Base-by-base conservation (phyloP, 2,797 vertebrate genomes). In the Acestrorhynchus altus region DNA sequence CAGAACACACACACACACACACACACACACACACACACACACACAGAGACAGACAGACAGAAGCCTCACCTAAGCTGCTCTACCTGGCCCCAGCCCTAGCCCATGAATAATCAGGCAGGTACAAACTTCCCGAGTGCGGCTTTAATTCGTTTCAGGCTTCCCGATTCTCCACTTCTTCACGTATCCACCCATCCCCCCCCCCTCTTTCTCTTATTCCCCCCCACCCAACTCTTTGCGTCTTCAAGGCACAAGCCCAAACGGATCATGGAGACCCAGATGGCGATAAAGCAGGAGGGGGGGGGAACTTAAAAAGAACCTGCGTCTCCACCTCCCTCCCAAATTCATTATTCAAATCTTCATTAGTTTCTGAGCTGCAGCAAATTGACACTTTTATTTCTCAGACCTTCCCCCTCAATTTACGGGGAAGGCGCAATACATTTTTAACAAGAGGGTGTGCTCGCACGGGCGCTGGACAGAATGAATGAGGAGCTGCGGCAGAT, bases 341-440 rank as follows among this genome's bases (percentile, higher is more conserved):
- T 67, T 72, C 54, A 83, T 79, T 81, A 77, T 74, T 82, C 22
- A 83, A 81, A 83, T 80, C 46, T 75, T 74, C 57, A 76, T 85
- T 89, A 85, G 67, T 87, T 90, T 89, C 86, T 77, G 78, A 89
- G 85, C 83, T 80, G 70, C 76, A 80, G 76, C 80, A 83, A 87
- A 90, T 76, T 77, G 83, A 89, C 83, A 83, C 56, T 70, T 90
- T 89, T 88, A 90, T 73, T 89, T 74, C 65, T 47, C 77, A 64
- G 86, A 15, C 71, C 57, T 85, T 79, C 66, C 67, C 83, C 10
- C 15, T 71, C 67, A 88, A 90, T 90, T 90, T 88, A 88, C 81
- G 82, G 61, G 64, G 78, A 86, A 77, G 47, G 60, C 59, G 67
- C 54, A 61, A 77, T 84, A 85, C 87, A 91, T 88, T 16, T 76